Evolutionary conservation across 2,113 vertebrate genomes (phyloP).

Genomic region (Falco punctatus): DNA sequence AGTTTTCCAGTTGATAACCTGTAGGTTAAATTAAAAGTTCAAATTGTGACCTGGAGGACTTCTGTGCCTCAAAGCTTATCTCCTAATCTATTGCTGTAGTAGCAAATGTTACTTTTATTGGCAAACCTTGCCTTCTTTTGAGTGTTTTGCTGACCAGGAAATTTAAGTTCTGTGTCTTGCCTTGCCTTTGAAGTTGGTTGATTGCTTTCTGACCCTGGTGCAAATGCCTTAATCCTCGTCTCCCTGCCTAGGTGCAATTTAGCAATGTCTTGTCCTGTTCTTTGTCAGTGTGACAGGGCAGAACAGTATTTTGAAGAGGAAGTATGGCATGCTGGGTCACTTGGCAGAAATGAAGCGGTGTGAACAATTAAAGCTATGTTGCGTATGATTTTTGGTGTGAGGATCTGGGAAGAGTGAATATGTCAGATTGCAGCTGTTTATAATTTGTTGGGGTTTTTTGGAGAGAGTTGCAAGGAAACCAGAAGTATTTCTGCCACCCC

Average conservation of each 20-base stretch:
- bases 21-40: neutral
- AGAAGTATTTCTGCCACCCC: neutral
- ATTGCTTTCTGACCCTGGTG: neutral
- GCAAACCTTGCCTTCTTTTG: neutral
- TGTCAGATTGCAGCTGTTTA: neutral
- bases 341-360: neutral
- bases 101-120: neutral
- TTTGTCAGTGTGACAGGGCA: neutral
- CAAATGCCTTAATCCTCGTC: neutral
- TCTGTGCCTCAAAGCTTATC: neutral
- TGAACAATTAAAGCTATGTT: neutral
- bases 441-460: neutral
- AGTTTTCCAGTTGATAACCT: neutral
- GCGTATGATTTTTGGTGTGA: neutral
- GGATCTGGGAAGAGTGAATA: neutral
- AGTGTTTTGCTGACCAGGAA: neutral
- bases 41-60: neutral
- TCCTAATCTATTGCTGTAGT: neutral
- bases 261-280: neutral
- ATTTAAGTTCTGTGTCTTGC: neutral
- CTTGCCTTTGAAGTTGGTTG: neutral
- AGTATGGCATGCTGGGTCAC: neutral
- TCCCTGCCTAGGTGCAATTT: neutral
- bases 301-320: neutral
- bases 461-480: neutral